Percentiles rank a stretch among this genome's conserved stretches.
Conservation (phyloP, 1,140 invertebrate genomes). For the Chrysomallon squamiferum region DNA sequence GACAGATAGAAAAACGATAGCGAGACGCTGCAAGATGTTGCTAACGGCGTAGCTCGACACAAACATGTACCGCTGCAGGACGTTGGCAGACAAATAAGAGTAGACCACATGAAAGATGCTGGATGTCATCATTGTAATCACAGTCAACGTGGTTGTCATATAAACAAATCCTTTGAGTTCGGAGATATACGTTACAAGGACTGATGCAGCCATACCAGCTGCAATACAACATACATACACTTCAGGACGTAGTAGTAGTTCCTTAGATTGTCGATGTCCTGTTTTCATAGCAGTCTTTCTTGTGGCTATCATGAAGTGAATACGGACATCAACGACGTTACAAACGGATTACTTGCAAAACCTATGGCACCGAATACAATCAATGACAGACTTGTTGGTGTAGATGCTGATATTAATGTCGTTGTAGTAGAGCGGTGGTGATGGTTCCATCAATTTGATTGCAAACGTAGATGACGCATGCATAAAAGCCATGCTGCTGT, state of each 20-base stretch:
- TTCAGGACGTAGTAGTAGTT: too few species aligned
- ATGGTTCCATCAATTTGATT: conserved; percentile 24
- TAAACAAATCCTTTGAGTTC: too few species aligned
- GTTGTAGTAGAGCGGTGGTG: conserved; percentile 13
- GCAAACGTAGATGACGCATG: conserved; percentile 23
- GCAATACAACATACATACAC: too few species aligned
- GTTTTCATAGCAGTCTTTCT: too few species aligned
- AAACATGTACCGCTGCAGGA: conserved; percentile 5
- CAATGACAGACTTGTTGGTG: conserved; percentile 11
- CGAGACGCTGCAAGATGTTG: conserved; percentile 21
- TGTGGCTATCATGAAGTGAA: too few species aligned
- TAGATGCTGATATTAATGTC: conserved; percentile 13
- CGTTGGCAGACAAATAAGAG: conserved; percentile 7
- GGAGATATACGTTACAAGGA: too few species aligned
- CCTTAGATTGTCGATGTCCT: too few species aligned
- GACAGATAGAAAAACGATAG: too few species aligned
- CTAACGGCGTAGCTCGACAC: conserved; percentile 16
- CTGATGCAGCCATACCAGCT: too few species aligned
- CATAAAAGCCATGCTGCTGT: conserved; percentile 21
- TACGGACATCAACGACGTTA: neutral
- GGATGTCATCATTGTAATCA: neutral
- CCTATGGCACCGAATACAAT: too few species aligned
- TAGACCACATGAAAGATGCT: conserved; percentile 10
- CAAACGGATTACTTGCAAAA: conserved; percentile 9
- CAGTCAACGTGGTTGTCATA: too few species aligned